phyloP scores from a whole-genome alignment of 2,888 invertebrate genomes.

The Aphrophora alni region DNA sequence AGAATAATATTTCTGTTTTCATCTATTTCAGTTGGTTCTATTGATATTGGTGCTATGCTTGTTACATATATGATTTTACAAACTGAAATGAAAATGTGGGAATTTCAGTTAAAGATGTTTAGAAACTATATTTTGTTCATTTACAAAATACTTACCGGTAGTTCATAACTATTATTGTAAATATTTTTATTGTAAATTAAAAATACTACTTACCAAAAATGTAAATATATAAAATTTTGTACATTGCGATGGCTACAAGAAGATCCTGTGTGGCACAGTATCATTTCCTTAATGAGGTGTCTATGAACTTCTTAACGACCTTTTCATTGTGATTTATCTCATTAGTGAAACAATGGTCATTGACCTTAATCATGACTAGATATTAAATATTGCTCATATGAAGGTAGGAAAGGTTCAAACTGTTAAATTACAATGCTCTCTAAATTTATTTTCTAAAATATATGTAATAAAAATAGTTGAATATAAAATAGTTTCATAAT shows the following conservation, averaged over 20 bases:
- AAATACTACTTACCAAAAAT: neutral
- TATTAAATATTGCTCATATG: no score
- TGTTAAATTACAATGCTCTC: no score
- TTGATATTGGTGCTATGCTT: neutral
- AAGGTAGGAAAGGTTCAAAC: no score
- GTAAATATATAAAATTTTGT: neutral
- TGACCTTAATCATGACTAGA: neutral
- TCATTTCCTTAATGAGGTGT: neutral
- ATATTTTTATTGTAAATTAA: no score
- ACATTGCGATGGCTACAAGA: neutral
- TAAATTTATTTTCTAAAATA: no score
- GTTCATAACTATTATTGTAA: no score
- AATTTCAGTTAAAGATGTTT: no score
- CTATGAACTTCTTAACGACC: neutral
- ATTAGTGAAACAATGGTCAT: neutral
- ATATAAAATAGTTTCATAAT: no score
- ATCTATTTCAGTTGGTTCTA: neutral
- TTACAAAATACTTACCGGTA: no score
- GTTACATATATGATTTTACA: neutral
- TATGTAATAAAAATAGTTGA: no score
- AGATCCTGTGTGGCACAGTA: slow-evolving; percentile 9
- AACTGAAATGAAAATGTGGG: neutral
- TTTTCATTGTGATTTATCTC: neutral
- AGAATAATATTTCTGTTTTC: neutral
- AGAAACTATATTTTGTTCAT: no score